These are phyloP conservation scores for Clanis bilineata DNA, from an alignment of 2,888 invertebrate species.

Conservation along the genomic window DNA sequence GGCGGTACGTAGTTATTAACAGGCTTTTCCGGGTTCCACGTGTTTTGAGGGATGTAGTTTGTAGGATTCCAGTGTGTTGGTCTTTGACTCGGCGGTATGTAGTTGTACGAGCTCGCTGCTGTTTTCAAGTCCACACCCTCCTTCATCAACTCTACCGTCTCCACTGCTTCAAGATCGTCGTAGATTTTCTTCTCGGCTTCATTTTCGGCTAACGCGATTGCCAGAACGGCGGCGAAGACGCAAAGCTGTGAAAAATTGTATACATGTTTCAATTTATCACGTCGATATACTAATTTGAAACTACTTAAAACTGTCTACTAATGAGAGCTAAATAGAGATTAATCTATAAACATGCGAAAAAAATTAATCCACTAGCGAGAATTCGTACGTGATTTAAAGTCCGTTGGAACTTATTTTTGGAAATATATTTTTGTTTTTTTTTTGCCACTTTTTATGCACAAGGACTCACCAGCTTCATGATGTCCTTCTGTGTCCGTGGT, in stretches of 20 bases:
- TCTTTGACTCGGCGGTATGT: conserved; percentile 41
- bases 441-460: conserved; percentile 27
- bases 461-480: conserved; percentile 79
- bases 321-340: not conserved
- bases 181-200: conserved; percentile 34
- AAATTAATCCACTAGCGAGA: not conserved
- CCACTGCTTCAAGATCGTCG: conserved; percentile 56
- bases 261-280: not conserved
- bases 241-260: conserved; percentile 49
- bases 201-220: conserved; percentile 57
- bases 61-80: conserved; percentile 40
- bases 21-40: conserved; percentile 28
- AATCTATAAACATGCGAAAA: not conserved
- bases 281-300: not conserved
- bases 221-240: conserved; percentile 55
- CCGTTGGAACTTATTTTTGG: not conserved
- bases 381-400: not conserved
- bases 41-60: conserved; percentile 30
- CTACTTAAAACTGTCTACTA: not conserved
- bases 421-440: not conserved
- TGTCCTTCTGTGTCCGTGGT: conserved; percentile 70
- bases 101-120: conserved; percentile 47
- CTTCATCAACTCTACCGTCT: conserved; percentile 50
- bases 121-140: conserved; percentile 40
- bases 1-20: conserved; percentile 20